These are phyloP conservation scores for Hoplostethus atlanticus DNA, from an alignment of 2,797 vertebrate genomes.

Conservation along the genomic window DNA sequence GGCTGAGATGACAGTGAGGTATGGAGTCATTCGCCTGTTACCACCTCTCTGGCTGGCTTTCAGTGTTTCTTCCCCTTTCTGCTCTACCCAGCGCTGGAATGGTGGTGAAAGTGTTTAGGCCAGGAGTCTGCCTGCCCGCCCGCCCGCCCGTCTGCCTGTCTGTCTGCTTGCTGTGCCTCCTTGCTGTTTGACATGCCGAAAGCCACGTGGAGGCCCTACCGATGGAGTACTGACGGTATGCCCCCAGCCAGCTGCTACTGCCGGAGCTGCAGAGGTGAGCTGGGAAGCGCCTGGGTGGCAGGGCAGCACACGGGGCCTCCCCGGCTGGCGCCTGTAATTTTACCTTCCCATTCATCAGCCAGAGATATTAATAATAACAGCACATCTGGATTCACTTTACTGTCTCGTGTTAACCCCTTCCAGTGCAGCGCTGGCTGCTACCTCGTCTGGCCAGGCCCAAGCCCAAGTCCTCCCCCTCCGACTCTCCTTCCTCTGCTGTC, in stretches of 20 bases:
- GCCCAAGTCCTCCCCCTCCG: neutral
- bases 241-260: conserved; percentile 7
- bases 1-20: conserved; percentile 9
- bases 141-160: no score
- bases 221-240: neutral
- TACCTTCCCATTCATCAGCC: conserved; percentile 97
- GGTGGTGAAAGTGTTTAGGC: conserved; percentile 14
- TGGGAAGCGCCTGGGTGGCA: conserved; percentile 82
- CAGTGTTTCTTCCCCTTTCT: neutral
- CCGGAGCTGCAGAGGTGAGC: conserved; percentile 66
- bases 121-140: conserved; percentile 10
- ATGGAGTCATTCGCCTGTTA: conserved; percentile 27
- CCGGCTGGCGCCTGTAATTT: conserved; percentile 88
- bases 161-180: conserved; percentile 24
- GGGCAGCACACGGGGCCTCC: conserved; percentile 80
- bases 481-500: conserved; percentile 55
- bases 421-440: conserved; percentile 38
- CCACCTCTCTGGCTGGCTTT: neutral
- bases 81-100: neutral
- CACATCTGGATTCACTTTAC: conserved; percentile 98
- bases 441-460: conserved; percentile 10
- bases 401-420: conserved; percentile 88
- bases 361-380: conserved; percentile 96
- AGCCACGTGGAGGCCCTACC: conserved; percentile 25
- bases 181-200: conserved; percentile 14